Evolutionary conservation across 35 echinoderm and acorn worm species (phyloP).

Genomic region (Apostichopus parvimensis): DNA sequence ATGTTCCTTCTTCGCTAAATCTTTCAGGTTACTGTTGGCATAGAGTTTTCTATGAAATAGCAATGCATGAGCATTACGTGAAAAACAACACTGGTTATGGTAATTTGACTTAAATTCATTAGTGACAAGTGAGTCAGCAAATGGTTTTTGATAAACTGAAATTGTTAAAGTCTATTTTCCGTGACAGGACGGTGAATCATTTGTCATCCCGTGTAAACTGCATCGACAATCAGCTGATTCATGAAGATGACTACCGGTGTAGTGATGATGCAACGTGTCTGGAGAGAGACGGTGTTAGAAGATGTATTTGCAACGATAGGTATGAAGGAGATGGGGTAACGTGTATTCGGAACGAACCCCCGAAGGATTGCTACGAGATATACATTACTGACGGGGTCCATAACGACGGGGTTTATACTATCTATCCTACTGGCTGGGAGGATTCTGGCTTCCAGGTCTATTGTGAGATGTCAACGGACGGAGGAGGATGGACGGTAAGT

Average conservation of each 20-base stretch:
- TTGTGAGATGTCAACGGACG: slow-evolving; percentile 23
- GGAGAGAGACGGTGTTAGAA: neutral
- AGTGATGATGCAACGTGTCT: neutral
- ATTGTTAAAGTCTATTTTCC: no score
- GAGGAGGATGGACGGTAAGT: slow-evolving; percentile 36
- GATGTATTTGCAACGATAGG: neutral
- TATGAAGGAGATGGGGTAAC: neutral
- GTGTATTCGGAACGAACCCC: neutral
- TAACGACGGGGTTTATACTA: neutral
- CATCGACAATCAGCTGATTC: no score
- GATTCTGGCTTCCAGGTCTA: slow-evolving; percentile 1
- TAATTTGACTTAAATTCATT: no score
- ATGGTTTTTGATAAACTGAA: no score
- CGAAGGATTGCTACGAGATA: neutral
- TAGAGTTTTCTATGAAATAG: no score
- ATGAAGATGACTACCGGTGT: neutral
- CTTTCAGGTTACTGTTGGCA: no score
- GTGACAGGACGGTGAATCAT: no score
- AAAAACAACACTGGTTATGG: no score
- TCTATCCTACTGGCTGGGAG: neutral
- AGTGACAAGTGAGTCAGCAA: no score
- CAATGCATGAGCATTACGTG: no score
- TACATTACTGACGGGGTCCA: neutral
- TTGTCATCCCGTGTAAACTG: no score
- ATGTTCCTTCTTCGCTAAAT: no score